Conservation (phyloP, 2,797 vertebrate species). For the Pangasius macronema region DNA sequence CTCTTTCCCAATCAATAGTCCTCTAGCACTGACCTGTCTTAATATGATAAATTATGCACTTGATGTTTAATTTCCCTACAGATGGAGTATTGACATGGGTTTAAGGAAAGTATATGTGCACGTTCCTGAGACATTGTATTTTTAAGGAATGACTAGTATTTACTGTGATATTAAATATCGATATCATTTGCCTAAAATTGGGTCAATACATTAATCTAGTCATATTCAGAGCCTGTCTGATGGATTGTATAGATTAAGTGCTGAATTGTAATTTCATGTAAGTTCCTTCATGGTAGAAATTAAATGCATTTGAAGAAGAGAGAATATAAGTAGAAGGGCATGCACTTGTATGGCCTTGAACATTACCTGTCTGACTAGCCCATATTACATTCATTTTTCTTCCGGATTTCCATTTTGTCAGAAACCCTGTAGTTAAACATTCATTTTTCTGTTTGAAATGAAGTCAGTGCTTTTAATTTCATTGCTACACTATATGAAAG, state of each 20-base stretch:
- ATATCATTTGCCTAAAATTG: constrained; percentile 24
- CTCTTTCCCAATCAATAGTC: constrained; percentile 55
- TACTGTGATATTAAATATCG: constrained; percentile 44
- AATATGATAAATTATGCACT: constrained; percentile 59
- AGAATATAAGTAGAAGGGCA: neutral
- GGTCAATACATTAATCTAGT: constrained; percentile 25
- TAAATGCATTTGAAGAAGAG: constrained; percentile 4
- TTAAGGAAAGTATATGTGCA: constrained; percentile 44
- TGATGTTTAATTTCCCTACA: constrained; percentile 56
- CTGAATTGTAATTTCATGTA: constrained; percentile 17
- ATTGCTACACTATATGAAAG: constrained; percentile 10
- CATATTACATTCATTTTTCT: neutral
- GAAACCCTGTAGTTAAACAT: neutral
- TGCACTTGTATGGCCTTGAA: neutral
- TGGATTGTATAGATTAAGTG: neutral
- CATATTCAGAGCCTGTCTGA: neutral
- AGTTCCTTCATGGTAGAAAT: neutral
- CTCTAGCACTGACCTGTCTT: constrained; percentile 50
- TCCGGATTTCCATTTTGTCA: constrained; percentile 1
- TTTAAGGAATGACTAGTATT: constrained; percentile 33
- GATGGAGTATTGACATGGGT: constrained; percentile 55
- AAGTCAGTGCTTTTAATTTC: constrained; percentile 1
- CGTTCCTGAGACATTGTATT: constrained; percentile 33
- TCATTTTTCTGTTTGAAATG: constrained; percentile 3
- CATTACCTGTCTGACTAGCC: neutral